These are phyloP conservation scores for Isotomurus palustris DNA, from an alignment of 2,888 invertebrate genomes.

Conservation along the genomic window DNA sequence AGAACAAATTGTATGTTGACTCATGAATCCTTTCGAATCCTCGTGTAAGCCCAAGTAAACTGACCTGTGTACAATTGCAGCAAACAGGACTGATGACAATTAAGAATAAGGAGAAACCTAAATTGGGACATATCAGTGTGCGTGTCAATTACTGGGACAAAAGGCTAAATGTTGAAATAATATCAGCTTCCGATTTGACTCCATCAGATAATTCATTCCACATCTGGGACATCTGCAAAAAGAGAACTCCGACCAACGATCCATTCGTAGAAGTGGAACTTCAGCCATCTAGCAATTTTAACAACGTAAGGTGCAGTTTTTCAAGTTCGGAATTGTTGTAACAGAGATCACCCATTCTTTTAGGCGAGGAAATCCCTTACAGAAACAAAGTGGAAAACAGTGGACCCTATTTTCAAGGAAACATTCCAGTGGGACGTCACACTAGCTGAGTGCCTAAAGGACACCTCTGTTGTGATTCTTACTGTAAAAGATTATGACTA, in stretches of 20 bases:
- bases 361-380: conserved; percentile 22
- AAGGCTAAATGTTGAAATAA: conserved; percentile 31
- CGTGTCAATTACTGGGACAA: conserved; percentile 31
- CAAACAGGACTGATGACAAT: too few relatives aligned
- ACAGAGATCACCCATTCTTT: background rate
- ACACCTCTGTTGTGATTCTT: conserved; percentile 28
- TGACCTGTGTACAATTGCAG: too few relatives aligned
- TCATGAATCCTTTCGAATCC: too few relatives aligned
- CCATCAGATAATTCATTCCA: conserved; percentile 23
- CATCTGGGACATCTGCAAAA: conserved; percentile 19
- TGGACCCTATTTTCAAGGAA: conserved; percentile 40
- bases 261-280: conserved; percentile 38
- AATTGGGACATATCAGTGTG: conserved; percentile 30
- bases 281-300: conserved; percentile 20
- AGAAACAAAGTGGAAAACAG: conserved; percentile 27
- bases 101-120: too few relatives aligned
- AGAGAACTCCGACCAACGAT: conserved; percentile 30
- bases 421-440: conserved; percentile 35
- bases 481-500: conserved; percentile 41
- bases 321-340: background rate
- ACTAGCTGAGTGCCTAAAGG: conserved; percentile 17
- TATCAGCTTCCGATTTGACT: conserved; percentile 26
- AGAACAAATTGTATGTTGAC: conserved; percentile 27
- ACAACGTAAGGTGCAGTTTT: conserved; percentile 20
- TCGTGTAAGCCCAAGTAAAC: too few relatives aligned